Evolutionary conservation across 2,888 invertebrate species (phyloP).

Genomic region (Saturnia japonica): DNA sequence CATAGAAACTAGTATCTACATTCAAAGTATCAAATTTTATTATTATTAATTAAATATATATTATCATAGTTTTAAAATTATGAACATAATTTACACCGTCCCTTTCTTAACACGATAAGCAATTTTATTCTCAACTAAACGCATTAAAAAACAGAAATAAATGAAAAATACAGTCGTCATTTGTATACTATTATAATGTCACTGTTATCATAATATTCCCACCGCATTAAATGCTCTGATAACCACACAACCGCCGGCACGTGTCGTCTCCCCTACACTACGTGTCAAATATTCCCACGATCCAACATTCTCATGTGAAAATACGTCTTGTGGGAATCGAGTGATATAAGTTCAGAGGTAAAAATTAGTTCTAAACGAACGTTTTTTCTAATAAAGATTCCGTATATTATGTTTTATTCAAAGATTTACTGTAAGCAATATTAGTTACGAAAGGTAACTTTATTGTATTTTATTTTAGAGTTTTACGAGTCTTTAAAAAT

Average conservation of each 20-base stretch:
- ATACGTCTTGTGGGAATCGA: slow-evolving; percentile 27
- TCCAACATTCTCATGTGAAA: slow-evolving; percentile 39
- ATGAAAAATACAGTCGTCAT: background rate
- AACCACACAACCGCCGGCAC: slow-evolving; percentile 20
- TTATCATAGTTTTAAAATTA: too few species aligned
- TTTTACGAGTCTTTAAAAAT: background rate
- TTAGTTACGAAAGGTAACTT: background rate
- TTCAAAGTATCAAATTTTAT: too few species aligned
- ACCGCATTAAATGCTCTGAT: slow-evolving; percentile 35
- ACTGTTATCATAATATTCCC: slow-evolving; percentile 35
- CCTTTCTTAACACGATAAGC: too few species aligned
- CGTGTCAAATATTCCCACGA: slow-evolving; percentile 38
- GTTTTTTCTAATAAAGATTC: background rate
- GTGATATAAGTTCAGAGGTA: slow-evolving; percentile 5
- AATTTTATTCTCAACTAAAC: too few species aligned
- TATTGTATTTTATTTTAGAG: background rate
- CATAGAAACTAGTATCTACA: too few species aligned
- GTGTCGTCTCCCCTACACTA: slow-evolving; percentile 31
- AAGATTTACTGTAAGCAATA: too few species aligned
- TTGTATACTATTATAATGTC: background rate
- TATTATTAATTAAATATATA: too few species aligned
- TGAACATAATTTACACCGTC: too few species aligned
- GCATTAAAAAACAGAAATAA: background rate
- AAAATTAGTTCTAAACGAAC: background rate
- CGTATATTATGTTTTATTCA: background rate